Evolutionary conservation across 2,797 vertebrate species (phyloP).

Genomic region (Ctenopoma kingsleyae): DNA sequence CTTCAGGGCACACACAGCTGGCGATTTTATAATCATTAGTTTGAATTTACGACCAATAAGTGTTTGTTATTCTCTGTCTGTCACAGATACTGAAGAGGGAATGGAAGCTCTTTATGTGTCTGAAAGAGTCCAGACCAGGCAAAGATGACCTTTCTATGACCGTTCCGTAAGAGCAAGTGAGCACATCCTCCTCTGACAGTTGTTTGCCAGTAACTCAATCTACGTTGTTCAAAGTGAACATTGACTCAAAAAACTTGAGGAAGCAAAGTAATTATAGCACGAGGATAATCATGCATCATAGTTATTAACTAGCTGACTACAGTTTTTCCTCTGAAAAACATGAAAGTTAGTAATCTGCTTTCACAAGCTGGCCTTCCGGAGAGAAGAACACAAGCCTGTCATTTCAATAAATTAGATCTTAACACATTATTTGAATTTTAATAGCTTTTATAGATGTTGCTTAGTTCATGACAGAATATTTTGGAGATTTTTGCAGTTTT

Average conservation of each 20-base stretch:
- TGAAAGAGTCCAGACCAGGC: conserved; percentile 6
- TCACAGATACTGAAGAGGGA: conserved; percentile 12
- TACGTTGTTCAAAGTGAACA: neutral
- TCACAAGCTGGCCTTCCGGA: neutral
- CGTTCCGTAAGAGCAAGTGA: conserved; percentile 40
- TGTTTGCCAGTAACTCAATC: neutral
- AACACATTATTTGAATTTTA: neutral
- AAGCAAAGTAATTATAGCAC: conserved; percentile 13
- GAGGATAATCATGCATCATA: conserved; percentile 10
- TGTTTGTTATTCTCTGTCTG: conserved; percentile 19
- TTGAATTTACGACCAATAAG: neutral
- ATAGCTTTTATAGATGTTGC: neutral
- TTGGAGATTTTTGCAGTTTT: neutral
- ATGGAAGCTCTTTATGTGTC: conserved; percentile 9
- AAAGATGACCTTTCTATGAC: conserved; percentile 11
- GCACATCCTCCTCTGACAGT: conserved; percentile 19
- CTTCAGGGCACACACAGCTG: neutral
- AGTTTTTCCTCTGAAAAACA: conserved; percentile 24
- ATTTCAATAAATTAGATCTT: neutral
- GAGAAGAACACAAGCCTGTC: neutral
- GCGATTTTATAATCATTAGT: neutral
- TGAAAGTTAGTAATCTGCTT: neutral
- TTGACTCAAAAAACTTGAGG: neutral
- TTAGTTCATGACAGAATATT: neutral
- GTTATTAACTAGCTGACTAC: conserved; percentile 48